A percentile compares a stretch with the other conserved stretches of the same genome.
Conservation (phyloP, 2,797 vertebrate genomes). For the Pachyuromys duprasi region DNA sequence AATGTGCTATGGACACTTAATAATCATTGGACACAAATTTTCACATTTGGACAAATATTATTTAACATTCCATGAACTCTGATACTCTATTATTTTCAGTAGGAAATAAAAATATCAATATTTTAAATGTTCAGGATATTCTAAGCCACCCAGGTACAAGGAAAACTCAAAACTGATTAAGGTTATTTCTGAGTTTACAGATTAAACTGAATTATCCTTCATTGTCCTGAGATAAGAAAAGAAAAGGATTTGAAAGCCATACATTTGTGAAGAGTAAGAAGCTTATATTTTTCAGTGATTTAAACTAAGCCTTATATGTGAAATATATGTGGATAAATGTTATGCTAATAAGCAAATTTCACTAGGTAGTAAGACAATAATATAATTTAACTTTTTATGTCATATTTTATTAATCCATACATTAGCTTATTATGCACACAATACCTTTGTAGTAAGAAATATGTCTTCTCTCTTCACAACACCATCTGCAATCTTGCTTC, state of each 20-base stretch:
- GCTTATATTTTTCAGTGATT: not conserved
- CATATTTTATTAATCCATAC: not conserved
- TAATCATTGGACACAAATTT: not conserved
- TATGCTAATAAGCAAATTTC: not conserved
- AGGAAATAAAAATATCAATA: not conserved
- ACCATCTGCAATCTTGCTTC: constrained; percentile 56
- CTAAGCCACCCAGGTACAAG: not conserved
- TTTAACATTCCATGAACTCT: not conserved
- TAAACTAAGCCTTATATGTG: not conserved
- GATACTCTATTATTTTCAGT: not conserved
- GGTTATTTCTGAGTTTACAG: not conserved
- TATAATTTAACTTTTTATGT: not conserved
- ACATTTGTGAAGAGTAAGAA: not conserved
- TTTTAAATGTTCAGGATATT: not conserved
- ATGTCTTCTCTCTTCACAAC: constrained; percentile 87
- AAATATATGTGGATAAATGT: not conserved
- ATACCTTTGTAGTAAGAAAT: constrained; percentile 89
- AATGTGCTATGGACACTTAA: not conserved
- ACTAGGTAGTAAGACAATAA: not conserved
- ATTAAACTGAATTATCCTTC: not conserved
- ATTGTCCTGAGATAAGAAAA: not conserved
- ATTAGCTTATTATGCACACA: not conserved
- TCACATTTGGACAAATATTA: not conserved
- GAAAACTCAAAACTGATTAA: not conserved
- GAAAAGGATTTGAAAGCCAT: not conserved